Conservation (phyloP, 2,113 vertebrate genomes). For the Vidua macroura region DNA sequence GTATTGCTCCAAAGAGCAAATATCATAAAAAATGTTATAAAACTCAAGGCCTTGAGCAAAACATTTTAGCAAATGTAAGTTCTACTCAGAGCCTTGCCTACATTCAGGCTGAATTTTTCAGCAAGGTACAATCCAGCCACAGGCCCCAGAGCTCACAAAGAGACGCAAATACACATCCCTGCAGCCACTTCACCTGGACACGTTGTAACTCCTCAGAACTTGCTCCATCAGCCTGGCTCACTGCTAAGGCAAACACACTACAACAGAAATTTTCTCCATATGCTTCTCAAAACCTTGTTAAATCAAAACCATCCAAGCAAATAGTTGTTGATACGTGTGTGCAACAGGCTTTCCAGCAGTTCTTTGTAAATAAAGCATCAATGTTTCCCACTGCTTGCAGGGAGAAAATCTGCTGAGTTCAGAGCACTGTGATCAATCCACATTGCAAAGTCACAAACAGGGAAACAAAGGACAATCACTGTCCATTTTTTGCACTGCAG, state of each 20-base stretch:
- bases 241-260: not conserved
- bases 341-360: slow-evolving; percentile 51
- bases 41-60: slow-evolving; percentile 46
- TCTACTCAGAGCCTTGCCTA: not conserved
- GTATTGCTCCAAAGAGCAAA: slow-evolving; percentile 25
- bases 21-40: not conserved
- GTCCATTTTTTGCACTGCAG: not conserved
- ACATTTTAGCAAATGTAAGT: not conserved
- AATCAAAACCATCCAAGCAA: slow-evolving; percentile 44
- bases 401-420: slow-evolving; percentile 50
- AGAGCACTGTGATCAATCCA: slow-evolving; percentile 8
- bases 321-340: not conserved
- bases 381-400: not conserved
- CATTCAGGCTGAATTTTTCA: not conserved
- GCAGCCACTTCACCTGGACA: not conserved
- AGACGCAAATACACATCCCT: not conserved
- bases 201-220: not conserved
- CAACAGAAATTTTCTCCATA: slow-evolving; percentile 10
- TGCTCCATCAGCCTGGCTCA: slow-evolving; percentile 3
- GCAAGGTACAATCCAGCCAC: not conserved
- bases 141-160: not conserved
- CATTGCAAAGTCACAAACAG: slow-evolving; percentile 6
- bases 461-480: slow-evolving; percentile 10
- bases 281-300: slow-evolving; percentile 32
- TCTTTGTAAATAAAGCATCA: slow-evolving; percentile 22